These are phyloP conservation scores for Entomyzon cyanotis DNA, from an alignment of 2,113 vertebrate genomes.

Conservation along the genomic window DNA sequence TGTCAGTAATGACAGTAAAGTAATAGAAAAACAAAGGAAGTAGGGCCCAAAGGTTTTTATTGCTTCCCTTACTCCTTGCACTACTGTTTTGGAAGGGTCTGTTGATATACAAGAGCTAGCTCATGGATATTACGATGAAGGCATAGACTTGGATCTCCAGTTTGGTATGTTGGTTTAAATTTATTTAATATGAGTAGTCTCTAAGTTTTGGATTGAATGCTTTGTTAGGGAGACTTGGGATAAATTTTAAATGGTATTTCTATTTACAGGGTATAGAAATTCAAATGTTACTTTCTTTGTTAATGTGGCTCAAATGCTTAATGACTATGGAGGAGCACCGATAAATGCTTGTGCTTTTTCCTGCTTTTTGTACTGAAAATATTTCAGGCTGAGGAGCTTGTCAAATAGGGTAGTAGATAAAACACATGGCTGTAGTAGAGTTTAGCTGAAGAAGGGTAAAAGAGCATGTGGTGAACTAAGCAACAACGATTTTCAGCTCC, in stretches of 20 bases:
- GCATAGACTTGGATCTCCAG: neutral
- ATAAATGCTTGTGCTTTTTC: slow-evolving; percentile 18
- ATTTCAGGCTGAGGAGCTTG: slow-evolving; percentile 3
- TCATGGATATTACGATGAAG: neutral
- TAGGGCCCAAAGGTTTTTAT: neutral
- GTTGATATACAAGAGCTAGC: neutral
- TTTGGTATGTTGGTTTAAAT: neutral
- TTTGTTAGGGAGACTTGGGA: neutral
- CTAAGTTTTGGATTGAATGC: neutral
- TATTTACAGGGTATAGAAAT: neutral
- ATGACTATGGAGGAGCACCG: neutral
- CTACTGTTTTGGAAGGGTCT: neutral
- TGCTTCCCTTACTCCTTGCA: neutral
- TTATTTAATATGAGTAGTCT: neutral
- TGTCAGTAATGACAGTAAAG: neutral
- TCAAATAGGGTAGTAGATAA: neutral
- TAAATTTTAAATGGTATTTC: neutral
- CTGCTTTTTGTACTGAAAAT: neutral
- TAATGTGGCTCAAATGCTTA: neutral
- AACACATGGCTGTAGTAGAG: slow-evolving; percentile 2
- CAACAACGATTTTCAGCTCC: slow-evolving; percentile 68
- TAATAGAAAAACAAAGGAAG: neutral
- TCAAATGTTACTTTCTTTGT: neutral
- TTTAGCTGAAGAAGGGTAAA: slow-evolving; percentile 42
- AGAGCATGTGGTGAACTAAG: slow-evolving; percentile 55